These are phyloP conservation scores for Eucidaris tribuloides DNA, from an alignment of 35 echinoderm and acorn worm genomes.

Conservation along the genomic window DNA sequence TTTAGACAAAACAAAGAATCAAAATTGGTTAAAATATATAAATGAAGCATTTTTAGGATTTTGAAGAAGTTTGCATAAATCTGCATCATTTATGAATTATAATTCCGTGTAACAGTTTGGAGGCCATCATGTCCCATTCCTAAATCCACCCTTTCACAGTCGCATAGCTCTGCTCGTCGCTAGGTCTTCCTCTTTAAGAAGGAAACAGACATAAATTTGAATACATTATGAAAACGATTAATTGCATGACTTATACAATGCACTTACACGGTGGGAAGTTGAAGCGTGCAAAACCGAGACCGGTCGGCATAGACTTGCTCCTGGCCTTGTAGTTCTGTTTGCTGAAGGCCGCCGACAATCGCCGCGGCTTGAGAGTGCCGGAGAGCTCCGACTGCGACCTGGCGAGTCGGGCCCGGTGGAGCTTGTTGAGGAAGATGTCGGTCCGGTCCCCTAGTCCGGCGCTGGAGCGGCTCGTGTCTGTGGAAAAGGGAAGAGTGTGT, in stretches of 20 bases:
- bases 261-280: conserved; percentile 49
- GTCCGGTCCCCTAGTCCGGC: conserved; percentile 65
- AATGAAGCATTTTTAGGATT: background rate
- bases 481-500: too few relatives aligned
- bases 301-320: conserved; percentile 71
- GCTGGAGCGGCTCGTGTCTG: conserved; percentile 76
- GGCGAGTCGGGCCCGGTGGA: conserved; percentile 67
- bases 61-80: background rate
- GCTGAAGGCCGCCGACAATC: conserved; percentile 64
- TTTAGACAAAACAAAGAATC: too few relatives aligned
- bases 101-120: background rate
- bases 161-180: background rate
- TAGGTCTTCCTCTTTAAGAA: background rate
- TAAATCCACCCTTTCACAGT: background rate
- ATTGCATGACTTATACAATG: too few relatives aligned
- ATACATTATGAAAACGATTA: too few relatives aligned
- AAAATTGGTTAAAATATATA: too few relatives aligned
- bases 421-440: conserved; percentile 80
- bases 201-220: too few relatives aligned
- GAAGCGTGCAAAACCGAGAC: conserved; percentile 54
- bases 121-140: background rate
- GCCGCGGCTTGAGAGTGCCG: conserved; percentile 60
- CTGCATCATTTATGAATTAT: background rate
- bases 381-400: conserved; percentile 80
- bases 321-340: conserved; percentile 64